Conservation (phyloP, 2,888 invertebrate genomes). For the Drosophila mulleri region DNA sequence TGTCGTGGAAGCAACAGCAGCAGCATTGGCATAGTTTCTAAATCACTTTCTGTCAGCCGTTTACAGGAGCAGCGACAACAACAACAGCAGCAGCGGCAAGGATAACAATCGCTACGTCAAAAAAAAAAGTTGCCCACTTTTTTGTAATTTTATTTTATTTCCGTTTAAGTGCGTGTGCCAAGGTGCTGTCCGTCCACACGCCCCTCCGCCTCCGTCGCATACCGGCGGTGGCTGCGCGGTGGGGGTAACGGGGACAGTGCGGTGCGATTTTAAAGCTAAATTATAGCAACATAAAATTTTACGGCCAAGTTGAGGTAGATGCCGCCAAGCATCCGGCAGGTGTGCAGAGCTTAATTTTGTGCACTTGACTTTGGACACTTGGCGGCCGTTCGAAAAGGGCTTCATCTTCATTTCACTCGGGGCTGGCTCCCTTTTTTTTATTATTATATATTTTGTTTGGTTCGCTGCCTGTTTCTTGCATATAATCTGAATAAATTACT, state of each 20-base stretch:
- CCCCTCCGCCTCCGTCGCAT: background rate
- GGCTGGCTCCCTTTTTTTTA: constrained; percentile 27
- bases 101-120: constrained; percentile 77
- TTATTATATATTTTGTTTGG: background rate
- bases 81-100: constrained; percentile 35
- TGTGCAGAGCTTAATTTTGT: constrained; percentile 78
- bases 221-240: background rate
- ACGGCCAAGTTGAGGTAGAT: constrained; percentile 57
- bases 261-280: constrained; percentile 78
- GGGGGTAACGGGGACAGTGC: background rate
- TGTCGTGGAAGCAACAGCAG: constrained; percentile 14
- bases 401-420: constrained; percentile 71
- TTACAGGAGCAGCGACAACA: constrained; percentile 40
- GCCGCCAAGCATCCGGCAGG: constrained; percentile 50
- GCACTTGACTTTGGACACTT: constrained; percentile 74
- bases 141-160: constrained; percentile 81
- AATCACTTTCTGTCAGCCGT: constrained; percentile 78
- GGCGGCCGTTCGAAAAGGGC: constrained; percentile 70
- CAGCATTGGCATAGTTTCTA: constrained; percentile 72
- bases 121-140: constrained; percentile 74
- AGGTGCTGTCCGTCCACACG: constrained; percentile 34
- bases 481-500: constrained; percentile 80
- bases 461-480: constrained; percentile 39
- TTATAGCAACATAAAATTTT: constrained; percentile 78
- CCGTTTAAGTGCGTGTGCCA: constrained; percentile 74